Conservation (phyloP, 1,140 invertebrate species). For the Meteorus sp. region DNA sequence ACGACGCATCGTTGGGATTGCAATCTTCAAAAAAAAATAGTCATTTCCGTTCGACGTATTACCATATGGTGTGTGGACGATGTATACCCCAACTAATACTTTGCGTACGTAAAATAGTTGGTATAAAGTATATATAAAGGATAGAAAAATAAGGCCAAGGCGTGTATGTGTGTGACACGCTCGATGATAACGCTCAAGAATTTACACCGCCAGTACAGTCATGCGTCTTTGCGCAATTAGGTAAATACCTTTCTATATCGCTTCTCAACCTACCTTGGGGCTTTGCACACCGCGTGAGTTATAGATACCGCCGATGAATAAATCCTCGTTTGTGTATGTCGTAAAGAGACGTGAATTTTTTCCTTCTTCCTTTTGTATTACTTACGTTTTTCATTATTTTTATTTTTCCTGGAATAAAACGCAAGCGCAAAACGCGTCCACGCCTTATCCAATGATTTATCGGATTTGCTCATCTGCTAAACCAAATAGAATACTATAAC, state of each 20-base stretch:
- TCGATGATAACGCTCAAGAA: slow-evolving; percentile 29
- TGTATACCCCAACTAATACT: not conserved
- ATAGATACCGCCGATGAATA: slow-evolving; percentile 24
- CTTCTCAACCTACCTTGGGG: slow-evolving; percentile 20
- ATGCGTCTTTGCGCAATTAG: slow-evolving; percentile 33
- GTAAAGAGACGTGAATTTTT: slow-evolving; percentile 18
- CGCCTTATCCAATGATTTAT: slow-evolving; percentile 27
- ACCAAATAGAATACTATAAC: not conserved
- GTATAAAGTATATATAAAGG: not conserved
- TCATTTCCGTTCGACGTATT: slow-evolving; percentile 3
- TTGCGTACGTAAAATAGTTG: slow-evolving; percentile 13
- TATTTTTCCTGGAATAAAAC: slow-evolving; percentile 3
- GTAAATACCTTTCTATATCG: slow-evolving; percentile 32
- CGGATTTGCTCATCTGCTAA: not conserved
- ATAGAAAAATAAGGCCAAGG: slow-evolving; percentile 33
- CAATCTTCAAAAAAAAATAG: slow-evolving; percentile 4
- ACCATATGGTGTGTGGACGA: slow-evolving; percentile 9
- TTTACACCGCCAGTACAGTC: slow-evolving; percentile 24
- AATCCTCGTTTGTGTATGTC: slow-evolving; percentile 26
- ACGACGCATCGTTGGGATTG: not conserved
- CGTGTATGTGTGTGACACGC: no score
- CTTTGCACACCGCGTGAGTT: slow-evolving; percentile 19
- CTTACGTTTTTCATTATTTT: not conserved
- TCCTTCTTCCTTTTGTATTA: not conserved
- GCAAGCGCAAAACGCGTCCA: slow-evolving; percentile 14